Base-by-base conservation (phyloP, 2,797 vertebrate genomes). In the Myripristis jacobus region DNA sequence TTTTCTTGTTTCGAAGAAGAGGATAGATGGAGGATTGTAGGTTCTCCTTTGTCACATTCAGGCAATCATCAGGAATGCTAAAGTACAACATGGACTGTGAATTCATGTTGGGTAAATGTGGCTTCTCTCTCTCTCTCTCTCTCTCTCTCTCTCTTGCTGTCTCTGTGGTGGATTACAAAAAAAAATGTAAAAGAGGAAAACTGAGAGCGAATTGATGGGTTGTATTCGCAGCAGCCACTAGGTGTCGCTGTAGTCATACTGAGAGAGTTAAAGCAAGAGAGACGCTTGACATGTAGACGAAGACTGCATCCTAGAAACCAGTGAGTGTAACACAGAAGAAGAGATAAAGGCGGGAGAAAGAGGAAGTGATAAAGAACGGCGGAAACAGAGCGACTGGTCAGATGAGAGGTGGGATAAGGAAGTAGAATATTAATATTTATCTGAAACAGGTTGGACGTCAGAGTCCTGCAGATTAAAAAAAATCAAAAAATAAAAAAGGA, bases 61-160 rank as follows among this genome's bases (percentile, higher is more conserved):
- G 86, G 88, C 89, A 86, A 90, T 89, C 90, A 90, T 92, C 87
- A 91, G 88, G 86, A 87, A 87, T 76, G 79, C 86, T 82, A 70
- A 89, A 88, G 81, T 86, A 89, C 73, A 88, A n/a, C 83, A 84
- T 86, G 5, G 51, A 88, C 88, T 91, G 84, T 92, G 89, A 90
- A 89, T 83, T 74, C 72, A 87, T 77, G 73, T 71, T 58, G 70
- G 59, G 74, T 59, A 54, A 8, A 46, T 51, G 70, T 63, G 73
- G 75, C 61, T n/a, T n/a, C n/a, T n/a, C n/a, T n/a, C n/a, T n/a
- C 5, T 66, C 44, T 53, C 7, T 51, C 24, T 41, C 29, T 79
- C 64, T 31, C 18, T 43, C 24, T 80, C 72, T 85, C 77, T 77
- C 64, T 72, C 68, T 54, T 67, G 8, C 16, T 86, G 71, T 82